phyloP scores from a whole-genome alignment of 1,140 invertebrate species.

The Acromyrmex heyeri region DNA sequence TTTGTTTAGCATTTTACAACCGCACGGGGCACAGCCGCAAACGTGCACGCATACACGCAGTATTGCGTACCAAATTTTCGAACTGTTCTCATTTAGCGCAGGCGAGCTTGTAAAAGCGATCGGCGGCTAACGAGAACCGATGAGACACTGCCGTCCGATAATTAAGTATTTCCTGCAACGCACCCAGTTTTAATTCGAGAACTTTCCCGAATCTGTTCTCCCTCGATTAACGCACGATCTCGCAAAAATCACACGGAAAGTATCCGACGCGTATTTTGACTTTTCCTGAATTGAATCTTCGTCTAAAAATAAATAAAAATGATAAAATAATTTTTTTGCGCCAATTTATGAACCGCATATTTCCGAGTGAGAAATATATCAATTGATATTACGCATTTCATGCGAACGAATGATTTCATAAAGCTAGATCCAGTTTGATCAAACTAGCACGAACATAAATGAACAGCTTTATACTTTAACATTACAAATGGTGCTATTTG shows the following conservation, averaged over 20 bases:
- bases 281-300: not conserved
- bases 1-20: constrained; percentile 81
- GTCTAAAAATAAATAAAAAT: not conserved
- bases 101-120: constrained; percentile 55
- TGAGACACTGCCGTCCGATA: constrained; percentile 38
- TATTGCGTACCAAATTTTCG: constrained; percentile 65
- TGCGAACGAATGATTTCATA: not conserved
- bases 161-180: constrained; percentile 45
- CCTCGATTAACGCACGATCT: not conserved
- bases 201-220: not conserved
- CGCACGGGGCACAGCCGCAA: constrained; percentile 61
- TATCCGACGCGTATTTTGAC: not conserved
- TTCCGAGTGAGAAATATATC: not conserved
- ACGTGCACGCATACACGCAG: constrained; percentile 62
- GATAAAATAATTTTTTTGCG: not conserved
- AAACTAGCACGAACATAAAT: not conserved
- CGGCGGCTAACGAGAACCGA: constrained; percentile 49
- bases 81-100: constrained; percentile 55
- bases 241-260: not conserved
- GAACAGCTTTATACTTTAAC: not conserved
- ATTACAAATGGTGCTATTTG: not conserved
- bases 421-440: constrained; percentile 6
- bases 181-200: constrained; percentile 38
- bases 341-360: not conserved
- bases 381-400: constrained; percentile 6